Evolutionary conservation across 2,113 vertebrate genomes (phyloP).

Genomic region (Nicator chloris): DNA sequence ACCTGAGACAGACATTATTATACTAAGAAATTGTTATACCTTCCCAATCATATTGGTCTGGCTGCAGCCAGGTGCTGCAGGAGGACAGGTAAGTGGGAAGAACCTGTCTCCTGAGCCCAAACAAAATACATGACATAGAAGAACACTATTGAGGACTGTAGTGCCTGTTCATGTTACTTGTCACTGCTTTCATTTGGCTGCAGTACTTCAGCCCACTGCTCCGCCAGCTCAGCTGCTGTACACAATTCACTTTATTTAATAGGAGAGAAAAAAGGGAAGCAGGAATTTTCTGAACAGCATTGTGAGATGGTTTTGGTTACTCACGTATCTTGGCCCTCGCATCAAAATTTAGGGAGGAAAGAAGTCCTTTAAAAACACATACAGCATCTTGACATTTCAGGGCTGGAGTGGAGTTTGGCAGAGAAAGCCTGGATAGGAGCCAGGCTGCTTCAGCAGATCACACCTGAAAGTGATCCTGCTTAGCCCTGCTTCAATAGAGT

Average conservation of each 20-base stretch:
- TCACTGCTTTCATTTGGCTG: neutral
- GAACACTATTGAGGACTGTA: accelerated
- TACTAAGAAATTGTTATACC: neutral
- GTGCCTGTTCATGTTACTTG: neutral
- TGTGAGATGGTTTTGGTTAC: neutral
- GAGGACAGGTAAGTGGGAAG: neutral
- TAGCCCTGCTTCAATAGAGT: neutral
- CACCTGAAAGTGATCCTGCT: conserved; percentile 26
- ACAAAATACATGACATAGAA: neutral
- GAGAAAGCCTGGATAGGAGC: neutral
- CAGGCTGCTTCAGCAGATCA: conserved; percentile 16
- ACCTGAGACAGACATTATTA: neutral
- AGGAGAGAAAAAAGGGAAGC: neutral
- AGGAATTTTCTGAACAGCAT: neutral
- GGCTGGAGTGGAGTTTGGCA: neutral
- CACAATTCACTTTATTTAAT: neutral
- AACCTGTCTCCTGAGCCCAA: neutral
- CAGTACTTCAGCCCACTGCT: neutral
- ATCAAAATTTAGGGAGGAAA: neutral
- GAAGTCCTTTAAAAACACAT: neutral
- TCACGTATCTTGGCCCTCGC: neutral
- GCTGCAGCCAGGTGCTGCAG: neutral
- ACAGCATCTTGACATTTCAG: neutral
- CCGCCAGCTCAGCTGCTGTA: neutral
- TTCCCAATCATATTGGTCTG: neutral